These are phyloP conservation scores for Notiomystis cincta DNA, from an alignment of 2,113 vertebrate species.

Conservation along the genomic window DNA sequence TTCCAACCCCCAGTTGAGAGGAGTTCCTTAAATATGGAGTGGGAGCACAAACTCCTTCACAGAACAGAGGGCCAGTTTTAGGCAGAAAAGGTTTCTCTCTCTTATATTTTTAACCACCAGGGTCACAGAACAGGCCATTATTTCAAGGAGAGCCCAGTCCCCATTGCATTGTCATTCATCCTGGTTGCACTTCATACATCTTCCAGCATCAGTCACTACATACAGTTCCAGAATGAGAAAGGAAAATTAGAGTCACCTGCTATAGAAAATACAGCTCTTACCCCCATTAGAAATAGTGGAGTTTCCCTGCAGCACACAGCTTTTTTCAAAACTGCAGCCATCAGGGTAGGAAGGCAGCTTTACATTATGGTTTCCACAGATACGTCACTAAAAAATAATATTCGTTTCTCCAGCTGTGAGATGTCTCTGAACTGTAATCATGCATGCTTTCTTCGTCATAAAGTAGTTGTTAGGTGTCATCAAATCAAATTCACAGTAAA, in stretches of 20 bases:
- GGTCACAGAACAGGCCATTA: not conserved
- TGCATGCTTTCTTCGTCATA: not conserved
- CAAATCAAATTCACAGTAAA: not conserved
- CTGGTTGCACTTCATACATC: not conserved
- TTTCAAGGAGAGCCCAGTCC: not conserved
- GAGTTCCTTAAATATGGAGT: not conserved
- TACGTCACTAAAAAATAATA: not conserved
- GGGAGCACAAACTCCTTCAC: not conserved
- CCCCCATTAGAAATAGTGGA: not conserved
- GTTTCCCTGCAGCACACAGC: not conserved
- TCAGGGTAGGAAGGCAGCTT: not conserved
- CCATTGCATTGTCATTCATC: not conserved
- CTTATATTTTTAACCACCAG: not conserved
- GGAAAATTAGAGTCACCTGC: not conserved
- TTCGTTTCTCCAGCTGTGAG: not conserved
- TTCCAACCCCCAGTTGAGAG: rapidly evolving
- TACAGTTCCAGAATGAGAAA: not conserved
- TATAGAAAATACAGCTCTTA: not conserved
- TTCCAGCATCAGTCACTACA: not conserved
- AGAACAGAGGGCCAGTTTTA: not conserved
- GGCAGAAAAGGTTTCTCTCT: not conserved
- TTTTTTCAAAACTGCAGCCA: not conserved
- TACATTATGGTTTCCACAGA: not conserved
- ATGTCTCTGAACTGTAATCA: not conserved
- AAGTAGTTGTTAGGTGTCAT: not conserved